A percentile compares a stretch with the other conserved stretches of the same genome.
Conservation (phyloP, 2,888 invertebrate species). For the Acheta domesticus region DNA sequence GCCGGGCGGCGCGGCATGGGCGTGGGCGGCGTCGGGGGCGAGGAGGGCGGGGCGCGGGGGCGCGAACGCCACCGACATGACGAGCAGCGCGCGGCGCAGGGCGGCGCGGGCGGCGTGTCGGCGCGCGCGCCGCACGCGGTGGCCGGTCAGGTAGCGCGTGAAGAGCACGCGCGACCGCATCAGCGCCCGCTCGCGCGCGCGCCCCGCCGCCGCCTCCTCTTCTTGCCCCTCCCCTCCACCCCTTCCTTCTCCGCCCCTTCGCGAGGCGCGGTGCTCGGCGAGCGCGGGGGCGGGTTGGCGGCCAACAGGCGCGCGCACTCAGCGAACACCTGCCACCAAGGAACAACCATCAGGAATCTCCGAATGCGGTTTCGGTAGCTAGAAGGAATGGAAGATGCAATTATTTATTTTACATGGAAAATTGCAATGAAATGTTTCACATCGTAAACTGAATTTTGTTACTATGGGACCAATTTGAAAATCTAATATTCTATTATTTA, state of each 20-base stretch:
- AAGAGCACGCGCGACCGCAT: neutral
- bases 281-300: neutral
- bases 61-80: conserved; percentile 1
- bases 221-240: no score
- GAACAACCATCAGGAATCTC: no score
- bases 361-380: no score
- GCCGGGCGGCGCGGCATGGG: neutral
- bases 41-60: neutral
- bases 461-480: no score
- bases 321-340: neutral
- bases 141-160: neutral
- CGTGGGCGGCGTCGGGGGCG: neutral
- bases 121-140: neutral
- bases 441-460: no score
- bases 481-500: no score
- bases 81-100: neutral
- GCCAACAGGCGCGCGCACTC: neutral
- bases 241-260: no score
- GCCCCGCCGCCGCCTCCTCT: no score
- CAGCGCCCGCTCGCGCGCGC: neutral
- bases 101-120: neutral
- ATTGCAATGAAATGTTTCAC: no score
- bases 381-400: no score
- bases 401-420: no score
- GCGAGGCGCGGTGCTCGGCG: neutral